These are phyloP conservation scores for Leucozona laternaria DNA, from an alignment of 2,888 invertebrate species.

Conservation along the genomic window DNA sequence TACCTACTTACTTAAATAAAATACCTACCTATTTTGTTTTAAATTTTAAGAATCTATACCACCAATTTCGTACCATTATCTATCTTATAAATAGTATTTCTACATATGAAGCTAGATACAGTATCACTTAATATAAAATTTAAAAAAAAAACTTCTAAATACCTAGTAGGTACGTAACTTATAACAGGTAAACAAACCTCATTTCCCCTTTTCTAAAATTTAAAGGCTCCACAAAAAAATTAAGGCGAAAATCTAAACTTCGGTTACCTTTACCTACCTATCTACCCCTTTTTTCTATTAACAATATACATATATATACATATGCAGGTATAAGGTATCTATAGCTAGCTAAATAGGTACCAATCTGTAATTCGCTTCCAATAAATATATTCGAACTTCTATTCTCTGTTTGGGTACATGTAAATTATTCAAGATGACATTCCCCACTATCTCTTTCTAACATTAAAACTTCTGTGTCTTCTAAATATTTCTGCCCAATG, in stretches of 20 bases:
- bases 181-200: background rate
- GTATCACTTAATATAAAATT: too few species aligned
- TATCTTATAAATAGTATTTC: too few species aligned
- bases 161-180: too few species aligned
- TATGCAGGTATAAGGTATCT: too few species aligned
- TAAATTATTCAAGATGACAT: constrained; percentile 37
- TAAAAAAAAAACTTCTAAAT: too few species aligned
- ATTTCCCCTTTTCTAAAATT: background rate
- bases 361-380: constrained; percentile 52
- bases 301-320: background rate
- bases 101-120: too few species aligned
- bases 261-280: background rate
- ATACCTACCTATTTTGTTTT: too few species aligned
- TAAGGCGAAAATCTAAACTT: background rate
- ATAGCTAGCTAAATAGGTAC: background rate
- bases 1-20: too few species aligned
- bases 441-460: constrained; percentile 63
- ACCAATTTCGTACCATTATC: too few species aligned
- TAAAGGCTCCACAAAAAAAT: background rate
- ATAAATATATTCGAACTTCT: constrained; percentile 65
- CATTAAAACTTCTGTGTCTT: constrained; percentile 34
- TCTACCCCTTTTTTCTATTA: constrained; percentile 24
- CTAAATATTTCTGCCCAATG: constrained; percentile 64
- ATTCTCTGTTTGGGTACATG: constrained; percentile 13
- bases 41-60: too few species aligned